Percentiles rank a stretch among this genome's conserved stretches.
Conservation (phyloP, 2,797 vertebrate genomes). For the Semotilus atromaculatus region DNA sequence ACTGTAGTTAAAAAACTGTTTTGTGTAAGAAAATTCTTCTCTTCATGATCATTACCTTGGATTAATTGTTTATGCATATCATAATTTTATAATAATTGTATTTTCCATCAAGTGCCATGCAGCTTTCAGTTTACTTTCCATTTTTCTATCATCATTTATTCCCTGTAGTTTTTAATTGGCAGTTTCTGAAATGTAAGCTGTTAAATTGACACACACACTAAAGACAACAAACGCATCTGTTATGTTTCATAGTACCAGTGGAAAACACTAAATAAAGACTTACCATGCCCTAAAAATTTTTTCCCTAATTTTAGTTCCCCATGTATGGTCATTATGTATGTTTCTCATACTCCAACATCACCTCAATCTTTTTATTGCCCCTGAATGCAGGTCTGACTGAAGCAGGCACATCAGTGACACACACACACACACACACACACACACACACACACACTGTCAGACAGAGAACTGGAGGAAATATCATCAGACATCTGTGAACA, state of each 20-base stretch:
- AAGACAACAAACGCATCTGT: background rate
- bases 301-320: background rate
- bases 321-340: background rate
- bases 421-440: background rate
- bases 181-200: background rate
- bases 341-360: background rate
- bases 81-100: no score
- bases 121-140: background rate
- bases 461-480: slow-evolving; percentile 41
- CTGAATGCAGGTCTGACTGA: background rate
- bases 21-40: background rate
- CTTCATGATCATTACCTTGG: background rate
- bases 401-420: background rate
- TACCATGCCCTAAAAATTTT: background rate
- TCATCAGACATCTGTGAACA: slow-evolving; percentile 49
- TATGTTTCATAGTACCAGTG: background rate
- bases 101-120: background rate
- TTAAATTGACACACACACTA: background rate
- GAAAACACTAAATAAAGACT: background rate
- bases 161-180: background rate
- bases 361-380: background rate
- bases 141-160: background rate
- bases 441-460: slow-evolving; percentile 2
- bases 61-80: background rate
- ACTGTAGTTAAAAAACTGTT: background rate